Base-by-base conservation (phyloP, 2,797 vertebrate genomes). In the Arctocebus calabarensis region DNA sequence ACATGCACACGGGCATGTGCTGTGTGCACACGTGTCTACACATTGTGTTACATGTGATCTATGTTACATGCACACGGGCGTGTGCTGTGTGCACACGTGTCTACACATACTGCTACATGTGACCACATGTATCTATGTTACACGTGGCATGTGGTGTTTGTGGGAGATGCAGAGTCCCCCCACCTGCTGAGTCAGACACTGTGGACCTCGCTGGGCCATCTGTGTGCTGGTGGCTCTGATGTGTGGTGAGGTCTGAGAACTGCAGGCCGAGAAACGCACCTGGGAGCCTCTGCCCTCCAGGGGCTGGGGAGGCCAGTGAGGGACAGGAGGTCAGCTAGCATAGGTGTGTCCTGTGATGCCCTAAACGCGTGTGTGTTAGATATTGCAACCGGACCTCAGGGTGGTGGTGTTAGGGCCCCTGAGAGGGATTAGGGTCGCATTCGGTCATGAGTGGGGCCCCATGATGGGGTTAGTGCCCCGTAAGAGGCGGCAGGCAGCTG, bases 221-320 rank as follows among this genome's bases (percentile, higher is more conserved):
- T 55, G 8, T 2, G 27, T 1, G 40, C 34, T 11, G 59, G 32
- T 13, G 2, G 8, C 64, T 48, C 32, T 13, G 5, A 27, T 5
- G 45, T 16, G 11, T 0, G 6, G 3, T 34, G n/a, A 23, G 3
- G 52, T 20, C 34, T 20, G 52, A 40, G 66, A 20, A 20, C 52
- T 3, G 7, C 6, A 2, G 48, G 3, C 34, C 22, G 4, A 0
- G 73, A 34, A 40, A 40, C 40, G 40, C 3, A 5, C 8, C 57
- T 34, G 43, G 3, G 16, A 0, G 7, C 40, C 57, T 43, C 0
- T 0, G 7, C 13, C 13, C 83, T 12, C 22, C 29, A 17, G 29
- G 59, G 19, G 37, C 20, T 19, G 37, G 9, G 8, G 17, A 22
- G 4, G 48, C 37, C 14, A 37, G 55, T 14, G 22, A 70, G 64